Base-by-base conservation (phyloP, 2,888 invertebrate genomes). In the Chirona hameri region DNA sequence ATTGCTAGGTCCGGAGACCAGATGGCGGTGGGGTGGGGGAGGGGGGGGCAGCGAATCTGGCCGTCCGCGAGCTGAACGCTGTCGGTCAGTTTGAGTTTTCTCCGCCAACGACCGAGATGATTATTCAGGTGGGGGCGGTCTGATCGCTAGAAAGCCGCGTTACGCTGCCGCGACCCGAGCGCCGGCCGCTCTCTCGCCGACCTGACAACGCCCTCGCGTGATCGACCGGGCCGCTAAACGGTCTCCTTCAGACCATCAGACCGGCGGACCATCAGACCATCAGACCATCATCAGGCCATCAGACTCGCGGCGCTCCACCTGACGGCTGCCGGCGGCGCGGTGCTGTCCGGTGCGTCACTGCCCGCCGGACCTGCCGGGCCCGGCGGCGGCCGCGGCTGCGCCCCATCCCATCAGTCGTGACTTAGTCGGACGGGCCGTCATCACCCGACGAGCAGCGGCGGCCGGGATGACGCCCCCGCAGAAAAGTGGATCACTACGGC, bases 1-100 rank as follows among this genome's bases (percentile, higher is more conserved):
- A 76, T 76, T 76, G 76, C 76, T 24, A 24, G 76, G 76, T 76
- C 12, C 46, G 46, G 76, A 24, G 76, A 46, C 10, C 76, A 76
- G 76, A 39, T 76, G 76, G 76, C 76, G 46, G 18, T 21, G 39
- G 15, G 12, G n/a, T n/a, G n/a, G n/a, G n/a, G n/a, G n/a, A n/a
- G n/a, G n/a, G 12, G 48, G 9, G 52, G 52, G 12, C 52, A 18
- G 76, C 9, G 24, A 46, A 24, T 21, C 39, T 24, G 76, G 39
- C 72, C 18, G 27, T 27, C 14, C n/a, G 14, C 10, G 27, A 3
- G 27, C 27, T 12, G 18, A 24, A 7, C 39, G 9, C 39, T 10
- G 52, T 18, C 46, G 24, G 39, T 9, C 39, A 9, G 46, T 24
- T 46, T 9, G 24, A 9, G 46, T 24, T 46, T 21, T 76, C 76